Evolutionary conservation across 2,113 vertebrate genomes (phyloP).

Genomic region (Xiphophorus couchianus): DNA sequence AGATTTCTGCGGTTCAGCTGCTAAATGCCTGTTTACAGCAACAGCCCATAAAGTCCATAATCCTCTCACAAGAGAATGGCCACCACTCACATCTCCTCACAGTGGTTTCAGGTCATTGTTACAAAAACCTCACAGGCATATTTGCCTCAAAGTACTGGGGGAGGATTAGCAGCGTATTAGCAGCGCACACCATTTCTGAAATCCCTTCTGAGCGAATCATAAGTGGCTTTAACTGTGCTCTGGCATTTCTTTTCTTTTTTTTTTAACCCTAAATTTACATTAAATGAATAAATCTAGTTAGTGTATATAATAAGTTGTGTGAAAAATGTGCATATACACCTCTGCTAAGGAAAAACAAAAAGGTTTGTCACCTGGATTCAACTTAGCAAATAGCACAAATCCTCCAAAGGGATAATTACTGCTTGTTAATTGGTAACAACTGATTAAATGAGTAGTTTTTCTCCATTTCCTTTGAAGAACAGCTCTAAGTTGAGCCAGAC

Average conservation of each 20-base stretch:
- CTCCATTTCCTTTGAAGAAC: no score
- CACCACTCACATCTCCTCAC: constrained; percentile 29
- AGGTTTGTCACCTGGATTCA: no score
- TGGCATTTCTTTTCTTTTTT: constrained; percentile 14
- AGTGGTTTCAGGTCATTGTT: constrained; percentile 48
- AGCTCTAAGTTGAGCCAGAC: no score
- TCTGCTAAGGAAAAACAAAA: no score
- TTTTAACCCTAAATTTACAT: constrained; percentile 20
- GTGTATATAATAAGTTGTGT: no score
- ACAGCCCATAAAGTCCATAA: constrained; percentile 32
- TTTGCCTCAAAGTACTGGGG: constrained; percentile 38
- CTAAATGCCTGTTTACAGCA: constrained; percentile 43
- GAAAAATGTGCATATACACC: no score
- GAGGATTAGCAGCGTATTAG: constrained; percentile 50
- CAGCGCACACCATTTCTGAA: constrained; percentile 32
- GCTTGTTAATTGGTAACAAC: no score
- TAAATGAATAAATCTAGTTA: no score
- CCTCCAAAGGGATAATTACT: no score
- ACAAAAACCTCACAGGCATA: constrained; percentile 30
- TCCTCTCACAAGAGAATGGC: constrained; percentile 36
- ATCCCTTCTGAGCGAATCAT: constrained; percentile 20
- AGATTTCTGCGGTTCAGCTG: constrained; percentile 26
- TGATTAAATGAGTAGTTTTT: no score
- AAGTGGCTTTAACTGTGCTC: constrained; percentile 25
- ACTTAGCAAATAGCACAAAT: no score